A percentile compares a stretch with the other conserved stretches of the same genome.
These are phyloP conservation scores for Drosophila parvula DNA, from an alignment of 1,140 invertebrate species.

Conservation along the genomic window DNA sequence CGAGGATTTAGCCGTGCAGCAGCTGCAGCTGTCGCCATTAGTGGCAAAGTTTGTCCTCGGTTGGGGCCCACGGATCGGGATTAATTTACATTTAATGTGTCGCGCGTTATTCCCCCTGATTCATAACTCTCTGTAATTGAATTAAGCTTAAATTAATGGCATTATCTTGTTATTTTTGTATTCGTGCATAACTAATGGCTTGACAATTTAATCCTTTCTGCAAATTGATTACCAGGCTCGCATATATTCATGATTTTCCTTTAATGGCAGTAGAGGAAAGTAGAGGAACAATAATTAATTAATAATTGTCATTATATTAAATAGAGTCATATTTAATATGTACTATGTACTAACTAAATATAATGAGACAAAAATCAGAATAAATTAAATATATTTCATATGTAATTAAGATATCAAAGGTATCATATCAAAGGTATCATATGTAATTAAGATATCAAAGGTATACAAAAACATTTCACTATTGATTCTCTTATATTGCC, in stretches of 20 bases:
- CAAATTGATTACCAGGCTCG: slow-evolving; percentile 10
- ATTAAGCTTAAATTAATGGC: slow-evolving; percentile 39
- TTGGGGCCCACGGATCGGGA: slow-evolving; percentile 21
- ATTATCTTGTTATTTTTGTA: slow-evolving; percentile 27
- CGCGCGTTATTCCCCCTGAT: slow-evolving; percentile 9
- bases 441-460: background rate
- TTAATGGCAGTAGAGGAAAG: slow-evolving; percentile 3
- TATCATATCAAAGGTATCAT: no score
- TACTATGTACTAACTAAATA: no score
- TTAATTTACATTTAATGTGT: slow-evolving; percentile 38
- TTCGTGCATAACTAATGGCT: slow-evolving; percentile 23
- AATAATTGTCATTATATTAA: no score
- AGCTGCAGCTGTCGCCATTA: slow-evolving; percentile 34
- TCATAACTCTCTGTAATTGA: slow-evolving; percentile 44
- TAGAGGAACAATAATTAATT: background rate
- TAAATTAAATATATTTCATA: background rate
- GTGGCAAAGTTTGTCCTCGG: slow-evolving; percentile 26
- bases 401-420: background rate
- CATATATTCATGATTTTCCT: no score
- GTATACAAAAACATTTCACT: no score
- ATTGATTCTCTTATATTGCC: background rate
- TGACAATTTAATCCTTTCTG: slow-evolving; percentile 22
- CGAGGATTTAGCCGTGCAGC: slow-evolving; percentile 21
- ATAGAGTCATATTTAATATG: no score
- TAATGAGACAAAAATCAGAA: background rate